Evolutionary conservation across 2,888 invertebrate species (phyloP).

Genomic region (Noctua janthe): DNA sequence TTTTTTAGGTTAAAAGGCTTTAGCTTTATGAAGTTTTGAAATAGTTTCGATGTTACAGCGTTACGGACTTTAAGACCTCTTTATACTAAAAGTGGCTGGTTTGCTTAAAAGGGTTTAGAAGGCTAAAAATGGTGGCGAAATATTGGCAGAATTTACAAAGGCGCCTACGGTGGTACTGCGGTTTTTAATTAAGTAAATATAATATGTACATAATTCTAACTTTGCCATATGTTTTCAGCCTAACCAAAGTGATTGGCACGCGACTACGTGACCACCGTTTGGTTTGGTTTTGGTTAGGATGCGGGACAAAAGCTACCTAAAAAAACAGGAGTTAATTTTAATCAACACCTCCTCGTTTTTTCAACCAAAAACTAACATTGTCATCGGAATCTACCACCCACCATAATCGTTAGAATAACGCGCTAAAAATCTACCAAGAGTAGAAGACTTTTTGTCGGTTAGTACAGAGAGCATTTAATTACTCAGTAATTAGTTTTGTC

Average conservation of each 20-base stretch:
- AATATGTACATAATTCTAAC: neutral
- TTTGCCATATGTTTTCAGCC: no score
- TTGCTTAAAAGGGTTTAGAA: neutral
- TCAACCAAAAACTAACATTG: neutral
- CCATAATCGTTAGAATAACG: slow-evolving; percentile 40
- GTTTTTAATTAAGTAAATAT: neutral
- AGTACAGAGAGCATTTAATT: slow-evolving; percentile 63
- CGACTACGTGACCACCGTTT: neutral
- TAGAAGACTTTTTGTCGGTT: slow-evolving; percentile 39
- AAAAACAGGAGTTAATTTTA: neutral
- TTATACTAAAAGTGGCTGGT: neutral
- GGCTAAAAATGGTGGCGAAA: neutral
- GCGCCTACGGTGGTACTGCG: neutral
- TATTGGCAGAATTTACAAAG: neutral
- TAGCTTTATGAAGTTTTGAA: slow-evolving; percentile 4
- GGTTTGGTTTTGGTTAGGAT: neutral
- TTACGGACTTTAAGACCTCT: neutral
- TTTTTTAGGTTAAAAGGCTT: slow-evolving; percentile 45
- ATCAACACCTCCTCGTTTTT: neutral
- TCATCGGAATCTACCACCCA: slow-evolving; percentile 17
- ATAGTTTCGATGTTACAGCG: neutral
- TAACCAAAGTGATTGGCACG: neutral
- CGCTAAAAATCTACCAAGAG: slow-evolving; percentile 39
- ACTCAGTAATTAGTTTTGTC: slow-evolving; percentile 63
- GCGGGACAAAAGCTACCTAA: neutral